A percentile compares a stretch with the other conserved stretches of the same genome.
Evolutionary conservation across 2,797 vertebrate genomes (phyloP).

Genomic region (Psittacula derbiana): DNA sequence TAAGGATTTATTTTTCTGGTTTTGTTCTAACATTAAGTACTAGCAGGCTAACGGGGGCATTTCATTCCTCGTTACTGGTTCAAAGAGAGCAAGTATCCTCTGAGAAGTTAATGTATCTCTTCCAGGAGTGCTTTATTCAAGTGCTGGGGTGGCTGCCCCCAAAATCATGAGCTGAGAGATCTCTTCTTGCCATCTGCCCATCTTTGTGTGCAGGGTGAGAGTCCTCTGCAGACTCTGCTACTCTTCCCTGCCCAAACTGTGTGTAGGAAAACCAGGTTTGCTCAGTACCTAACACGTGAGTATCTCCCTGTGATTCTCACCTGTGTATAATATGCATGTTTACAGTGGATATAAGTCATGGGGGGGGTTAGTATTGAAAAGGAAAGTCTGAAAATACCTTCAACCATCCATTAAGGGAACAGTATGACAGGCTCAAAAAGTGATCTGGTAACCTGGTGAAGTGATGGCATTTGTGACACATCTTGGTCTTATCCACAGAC

Average conservation of each 20-base stretch:
- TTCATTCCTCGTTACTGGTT: neutral
- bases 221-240: neutral
- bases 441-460: neutral
- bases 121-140: neutral
- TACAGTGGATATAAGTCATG: neutral
- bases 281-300: neutral
- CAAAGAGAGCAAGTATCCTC: neutral
- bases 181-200: neutral
- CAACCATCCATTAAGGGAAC: neutral
- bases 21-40: neutral
- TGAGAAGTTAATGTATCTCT: neutral
- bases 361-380: neutral
- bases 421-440: neutral
- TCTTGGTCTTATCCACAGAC: neutral
- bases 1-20: neutral
- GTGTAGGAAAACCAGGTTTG: fast-evolving
- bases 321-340: neutral
- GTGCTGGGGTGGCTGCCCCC: neutral
- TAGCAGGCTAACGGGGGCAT: neutral
- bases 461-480: neutral
- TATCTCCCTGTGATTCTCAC: neutral
- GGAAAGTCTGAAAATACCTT: neutral
- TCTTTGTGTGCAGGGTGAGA: neutral
- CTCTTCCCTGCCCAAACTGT: neutral
- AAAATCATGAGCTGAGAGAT: neutral